phyloP scores from a whole-genome alignment of 2,888 invertebrate species.

The Nomada hirtipes region DNA sequence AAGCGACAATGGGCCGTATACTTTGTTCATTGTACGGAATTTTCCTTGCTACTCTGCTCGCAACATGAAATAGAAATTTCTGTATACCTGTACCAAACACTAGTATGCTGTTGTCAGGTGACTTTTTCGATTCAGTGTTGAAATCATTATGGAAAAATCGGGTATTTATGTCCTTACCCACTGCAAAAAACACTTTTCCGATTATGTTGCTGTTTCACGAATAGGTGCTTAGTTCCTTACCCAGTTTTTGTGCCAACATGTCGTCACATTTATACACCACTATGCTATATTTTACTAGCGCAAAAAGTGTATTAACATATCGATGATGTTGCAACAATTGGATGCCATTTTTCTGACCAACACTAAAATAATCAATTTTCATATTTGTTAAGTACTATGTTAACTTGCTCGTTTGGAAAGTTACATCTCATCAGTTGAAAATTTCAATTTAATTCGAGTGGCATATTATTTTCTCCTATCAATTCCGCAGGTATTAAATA shows the following conservation, averaged over 20 bases:
- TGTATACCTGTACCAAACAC: conserved; percentile 1
- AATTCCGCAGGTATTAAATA: neutral
- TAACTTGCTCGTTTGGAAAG: no score
- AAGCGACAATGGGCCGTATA: neutral
- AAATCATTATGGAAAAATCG: conserved; percentile 12
- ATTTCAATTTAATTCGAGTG: neutral
- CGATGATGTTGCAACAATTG: conserved; percentile 2
- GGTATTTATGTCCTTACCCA: neutral
- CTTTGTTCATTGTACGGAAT: neutral
- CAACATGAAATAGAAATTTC: neutral
- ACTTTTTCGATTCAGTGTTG: neutral
- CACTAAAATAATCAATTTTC: no score
- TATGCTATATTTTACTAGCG: conserved; percentile 10
- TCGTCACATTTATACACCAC: neutral
- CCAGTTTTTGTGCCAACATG: neutral
- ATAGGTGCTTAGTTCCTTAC: neutral
- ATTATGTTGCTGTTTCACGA: conserved; percentile 1
- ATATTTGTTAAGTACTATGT: no score
- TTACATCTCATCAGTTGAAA: neutral
- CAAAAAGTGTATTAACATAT: neutral
- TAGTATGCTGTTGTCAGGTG: conserved; percentile 2
- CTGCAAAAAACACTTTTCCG: neutral
- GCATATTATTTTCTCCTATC: neutral
- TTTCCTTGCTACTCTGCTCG: neutral
- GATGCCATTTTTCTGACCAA: neutral